These are phyloP conservation scores for Neodiprion virginianus DNA, from an alignment of 1,140 invertebrate genomes.

Conservation along the genomic window DNA sequence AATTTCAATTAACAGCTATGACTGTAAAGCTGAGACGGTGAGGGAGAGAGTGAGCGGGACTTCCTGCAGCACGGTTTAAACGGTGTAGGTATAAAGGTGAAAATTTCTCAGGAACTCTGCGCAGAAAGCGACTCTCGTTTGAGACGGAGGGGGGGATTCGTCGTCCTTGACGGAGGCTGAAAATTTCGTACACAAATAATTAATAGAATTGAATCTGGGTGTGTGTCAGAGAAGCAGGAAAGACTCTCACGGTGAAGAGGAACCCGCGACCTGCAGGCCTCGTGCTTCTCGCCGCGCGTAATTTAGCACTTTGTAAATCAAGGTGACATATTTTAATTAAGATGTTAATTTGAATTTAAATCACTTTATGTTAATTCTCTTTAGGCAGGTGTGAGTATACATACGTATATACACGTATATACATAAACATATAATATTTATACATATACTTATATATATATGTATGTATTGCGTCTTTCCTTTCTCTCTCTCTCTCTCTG, in stretches of 20 bases:
- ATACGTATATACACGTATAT: not conserved
- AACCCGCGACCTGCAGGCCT: not conserved
- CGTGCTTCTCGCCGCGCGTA: conserved; percentile 1
- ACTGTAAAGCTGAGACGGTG: too few species aligned
- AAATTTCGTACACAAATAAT: conserved; percentile 12
- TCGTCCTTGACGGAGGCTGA: not conserved
- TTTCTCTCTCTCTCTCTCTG: too few species aligned
- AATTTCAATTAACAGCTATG: not conserved
- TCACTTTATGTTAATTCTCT: conserved; percentile 9
- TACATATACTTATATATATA: too few species aligned
- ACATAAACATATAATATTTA: too few species aligned
- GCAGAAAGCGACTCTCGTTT: too few species aligned
- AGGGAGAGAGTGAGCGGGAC: too few species aligned
- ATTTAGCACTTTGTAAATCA: conserved; percentile 14
- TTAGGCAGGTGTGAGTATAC: not conserved
- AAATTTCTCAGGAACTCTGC: not conserved
- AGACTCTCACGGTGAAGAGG: not conserved
- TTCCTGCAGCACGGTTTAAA: not conserved
- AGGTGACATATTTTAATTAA: conserved; percentile 16
- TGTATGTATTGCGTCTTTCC: too few species aligned
- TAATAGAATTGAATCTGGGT: conserved; percentile 8
- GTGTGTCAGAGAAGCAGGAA: not conserved
- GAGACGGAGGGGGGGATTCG: not conserved
- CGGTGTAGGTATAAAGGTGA: not conserved
- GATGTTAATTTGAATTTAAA: conserved; percentile 18